Percentiles rank a stretch among this genome's conserved stretches.
These are phyloP conservation scores for Chloropsis cyanopogon DNA, from an alignment of 2,113 vertebrate genomes.

Conservation along the genomic window DNA sequence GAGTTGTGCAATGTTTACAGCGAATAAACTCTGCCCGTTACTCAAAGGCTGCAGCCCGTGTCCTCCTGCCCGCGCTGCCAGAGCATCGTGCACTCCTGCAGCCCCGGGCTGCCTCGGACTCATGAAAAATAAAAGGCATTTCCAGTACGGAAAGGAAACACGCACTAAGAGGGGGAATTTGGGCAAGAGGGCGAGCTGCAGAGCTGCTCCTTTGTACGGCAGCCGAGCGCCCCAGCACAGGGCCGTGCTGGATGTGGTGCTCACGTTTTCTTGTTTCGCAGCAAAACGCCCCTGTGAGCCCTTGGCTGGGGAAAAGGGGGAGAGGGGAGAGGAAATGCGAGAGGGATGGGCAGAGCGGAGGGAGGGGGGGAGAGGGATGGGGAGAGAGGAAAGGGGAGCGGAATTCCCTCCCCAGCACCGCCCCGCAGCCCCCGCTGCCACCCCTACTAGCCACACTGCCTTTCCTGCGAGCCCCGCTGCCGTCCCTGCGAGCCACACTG, in stretches of 20 bases:
- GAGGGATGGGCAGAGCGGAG: background rate
- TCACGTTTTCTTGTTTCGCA: background rate
- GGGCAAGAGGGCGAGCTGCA: background rate
- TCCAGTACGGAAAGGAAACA: background rate
- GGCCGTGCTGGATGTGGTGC: background rate
- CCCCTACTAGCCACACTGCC: too few relatives aligned
- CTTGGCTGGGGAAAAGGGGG: accelerated
- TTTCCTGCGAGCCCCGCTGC: too few relatives aligned
- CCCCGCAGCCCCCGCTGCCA: background rate
- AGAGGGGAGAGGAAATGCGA: background rate
- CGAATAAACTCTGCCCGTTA: background rate
- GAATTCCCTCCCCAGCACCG: background rate
- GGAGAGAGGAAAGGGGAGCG: background rate
- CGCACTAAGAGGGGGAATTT: accelerated
- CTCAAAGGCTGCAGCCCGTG: background rate
- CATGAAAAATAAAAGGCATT: background rate
- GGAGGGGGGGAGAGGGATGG: background rate
- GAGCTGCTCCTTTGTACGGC: background rate
- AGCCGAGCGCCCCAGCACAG: background rate
- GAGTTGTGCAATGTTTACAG: background rate
- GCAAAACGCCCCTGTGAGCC: background rate
- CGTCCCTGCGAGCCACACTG: background rate
- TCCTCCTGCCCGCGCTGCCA: background rate
- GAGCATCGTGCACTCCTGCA: background rate
- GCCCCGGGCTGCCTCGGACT: background rate